Percentiles rank a stretch among this genome's conserved stretches.
Conservation (phyloP, 2,797 vertebrate species). For the Apogon talboti region DNA sequence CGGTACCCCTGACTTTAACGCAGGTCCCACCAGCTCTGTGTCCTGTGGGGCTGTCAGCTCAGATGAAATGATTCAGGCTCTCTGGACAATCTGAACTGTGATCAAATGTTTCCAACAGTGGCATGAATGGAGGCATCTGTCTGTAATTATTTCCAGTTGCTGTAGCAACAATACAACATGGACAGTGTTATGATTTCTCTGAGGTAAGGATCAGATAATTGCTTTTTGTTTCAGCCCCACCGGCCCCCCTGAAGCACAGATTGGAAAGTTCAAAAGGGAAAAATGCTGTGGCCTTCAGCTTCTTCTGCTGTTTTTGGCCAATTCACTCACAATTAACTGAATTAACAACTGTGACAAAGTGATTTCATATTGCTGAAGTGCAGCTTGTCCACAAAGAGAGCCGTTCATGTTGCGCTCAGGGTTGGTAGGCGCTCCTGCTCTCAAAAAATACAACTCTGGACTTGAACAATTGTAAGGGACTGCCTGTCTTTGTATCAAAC, state of each 20-base stretch:
- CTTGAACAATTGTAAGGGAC: too few species aligned
- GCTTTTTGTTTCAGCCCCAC: constrained; percentile 41
- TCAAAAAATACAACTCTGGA: too few species aligned
- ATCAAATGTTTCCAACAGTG: constrained; percentile 68
- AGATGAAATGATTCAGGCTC: constrained; percentile 30
- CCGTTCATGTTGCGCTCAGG: too few species aligned
- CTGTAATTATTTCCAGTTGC: constrained; percentile 77
- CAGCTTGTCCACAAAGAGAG: too few species aligned
- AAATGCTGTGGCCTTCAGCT: constrained; percentile 5
- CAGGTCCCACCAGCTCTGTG: neutral
- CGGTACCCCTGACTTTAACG: neutral
- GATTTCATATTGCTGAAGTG: too few species aligned
- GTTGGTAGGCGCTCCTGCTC: too few species aligned
- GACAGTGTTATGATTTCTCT: constrained; percentile 64
- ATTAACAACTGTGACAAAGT: too few species aligned
- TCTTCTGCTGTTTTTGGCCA: constrained; percentile 1
- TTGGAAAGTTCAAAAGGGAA: constrained; percentile 18
- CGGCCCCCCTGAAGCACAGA: constrained; percentile 48
- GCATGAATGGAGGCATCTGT: constrained; percentile 47
- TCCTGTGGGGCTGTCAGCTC: constrained; percentile 18
- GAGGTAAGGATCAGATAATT: constrained; percentile 55
- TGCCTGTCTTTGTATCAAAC: too few species aligned
- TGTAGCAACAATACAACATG: constrained; percentile 68
- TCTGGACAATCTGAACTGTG: constrained; percentile 50
- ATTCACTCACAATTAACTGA: too few species aligned